Percentiles rank a stretch among this genome's conserved stretches.
These are phyloP conservation scores for Larimichthys polyactis DNA, from an alignment of 2,113 vertebrate genomes.

Conservation along the genomic window DNA sequence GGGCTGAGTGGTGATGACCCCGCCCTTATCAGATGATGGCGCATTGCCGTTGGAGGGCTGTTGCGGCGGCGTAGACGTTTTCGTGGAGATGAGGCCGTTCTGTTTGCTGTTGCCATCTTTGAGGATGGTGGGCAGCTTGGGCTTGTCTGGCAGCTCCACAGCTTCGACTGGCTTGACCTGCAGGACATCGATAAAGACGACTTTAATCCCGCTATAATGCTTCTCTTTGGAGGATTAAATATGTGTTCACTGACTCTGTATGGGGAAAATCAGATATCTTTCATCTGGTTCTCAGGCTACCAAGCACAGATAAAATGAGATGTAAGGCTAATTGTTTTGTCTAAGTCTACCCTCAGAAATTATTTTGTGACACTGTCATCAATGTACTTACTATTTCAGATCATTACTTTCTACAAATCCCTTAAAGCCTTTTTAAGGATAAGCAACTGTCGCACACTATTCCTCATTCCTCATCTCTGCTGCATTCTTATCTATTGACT, in stretches of 20 bases:
- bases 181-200: constrained; percentile 34
- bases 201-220: constrained; percentile 15
- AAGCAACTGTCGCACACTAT: not conserved
- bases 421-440: not conserved
- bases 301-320: not conserved
- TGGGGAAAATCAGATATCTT: not conserved
- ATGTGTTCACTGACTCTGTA: not conserved
- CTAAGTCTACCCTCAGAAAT: not conserved
- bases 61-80: constrained; percentile 52
- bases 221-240: constrained; percentile 20
- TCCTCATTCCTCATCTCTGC: not conserved
- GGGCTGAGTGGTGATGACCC: constrained; percentile 53
- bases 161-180: constrained; percentile 71
- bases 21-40: constrained; percentile 26
- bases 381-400: not conserved
- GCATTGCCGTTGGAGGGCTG: constrained; percentile 74
- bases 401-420: not conserved
- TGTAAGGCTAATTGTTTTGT: not conserved
- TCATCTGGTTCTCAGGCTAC: constrained; percentile 11
- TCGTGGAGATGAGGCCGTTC: constrained; percentile 81
- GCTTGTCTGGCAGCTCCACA: constrained; percentile 73
- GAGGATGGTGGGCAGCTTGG: constrained; percentile 84
- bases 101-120: constrained; percentile 81
- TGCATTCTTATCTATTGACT: not conserved
- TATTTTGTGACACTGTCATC: not conserved